Evolutionary conservation across 2,113 vertebrate genomes (phyloP), one percentile per base, ranked within the genome.

Genomic region (Spilogale gracilis): DNA sequence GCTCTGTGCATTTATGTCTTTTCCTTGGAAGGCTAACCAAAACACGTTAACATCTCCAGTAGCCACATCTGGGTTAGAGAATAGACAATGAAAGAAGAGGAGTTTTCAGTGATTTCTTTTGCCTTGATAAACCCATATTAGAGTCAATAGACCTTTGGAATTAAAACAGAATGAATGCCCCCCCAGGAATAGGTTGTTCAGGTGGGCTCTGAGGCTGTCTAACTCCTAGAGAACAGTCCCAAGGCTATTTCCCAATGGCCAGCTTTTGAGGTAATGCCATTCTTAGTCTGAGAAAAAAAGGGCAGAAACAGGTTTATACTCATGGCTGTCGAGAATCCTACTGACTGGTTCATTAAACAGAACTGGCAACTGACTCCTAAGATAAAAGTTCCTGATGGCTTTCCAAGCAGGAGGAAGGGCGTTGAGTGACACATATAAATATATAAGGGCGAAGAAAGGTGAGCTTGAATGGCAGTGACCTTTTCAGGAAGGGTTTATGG

Each of bases 321-420:
- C 96, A 97, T 88, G 97, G 97, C 96, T 98, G 95, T 98, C 56
- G 60, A 98, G 97, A 98, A 98, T 97, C 97, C 97, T 98, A 98
- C 96, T 98, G 98, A 97, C 98, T 98, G 97, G 96, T 97, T 98
- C 97, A 63, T 97, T 98, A 98, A 97, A 97, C 97, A 98, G 97
- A 99, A 98, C 88, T 98, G 98, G 98, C 97, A 98, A 98, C 97
- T 96, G 98, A 98, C 95, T 98, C 98, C 92, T 94, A 96, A 98
- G 98, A 98, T 97, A 97, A 98, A 98, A 98, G 96, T 97, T 98
- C 98, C 98, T 98, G 98, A 98, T 92, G 69, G 95, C 96, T 98
- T 98, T 98, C 98, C 98, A 99, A 97, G 97, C 96, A 97, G 90
- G 97, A 97, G 95, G 97, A 98, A 98, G 96, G 95, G 95, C 89